Percentiles rank a stretch among this genome's conserved stretches.
Conservation (phyloP, 2,113 vertebrate genomes). For the Eidolon helvum region DNA sequence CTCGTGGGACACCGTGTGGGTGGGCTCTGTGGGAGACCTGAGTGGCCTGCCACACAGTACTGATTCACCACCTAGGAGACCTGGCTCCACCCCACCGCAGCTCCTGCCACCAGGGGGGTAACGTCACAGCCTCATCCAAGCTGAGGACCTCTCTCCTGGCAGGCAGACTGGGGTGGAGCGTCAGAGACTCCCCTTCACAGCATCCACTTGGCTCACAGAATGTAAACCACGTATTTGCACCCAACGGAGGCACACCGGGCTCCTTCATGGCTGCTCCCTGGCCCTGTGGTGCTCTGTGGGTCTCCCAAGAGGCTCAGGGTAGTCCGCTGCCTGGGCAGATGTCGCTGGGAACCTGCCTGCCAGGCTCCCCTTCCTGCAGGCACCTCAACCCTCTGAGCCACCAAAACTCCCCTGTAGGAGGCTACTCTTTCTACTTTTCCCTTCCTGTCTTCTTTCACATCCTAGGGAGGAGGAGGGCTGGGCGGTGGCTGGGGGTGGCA, state of each 20-base stretch:
- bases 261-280: neutral
- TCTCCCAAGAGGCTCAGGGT: neutral
- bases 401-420: fast-evolving
- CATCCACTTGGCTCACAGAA: neutral
- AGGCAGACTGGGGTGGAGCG: neutral
- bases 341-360: neutral
- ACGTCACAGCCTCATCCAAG: neutral
- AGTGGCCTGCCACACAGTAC: neutral
- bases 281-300: neutral
- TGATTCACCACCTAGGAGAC: neutral
- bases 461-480: neutral
- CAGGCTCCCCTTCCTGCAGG: neutral
- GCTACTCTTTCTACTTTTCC: neutral
- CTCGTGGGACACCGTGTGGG: fast-evolving
- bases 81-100: neutral
- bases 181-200: neutral
- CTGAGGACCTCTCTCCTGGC: neutral
- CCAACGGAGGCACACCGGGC: neutral
- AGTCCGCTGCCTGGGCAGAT: neutral
- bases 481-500: neutral
- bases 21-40: neutral
- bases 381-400: neutral
- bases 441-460: neutral
- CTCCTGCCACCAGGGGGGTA: neutral
- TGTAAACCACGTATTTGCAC: neutral